phyloP scores from a whole-genome alignment of 2,888 invertebrate species.

The Folsomia candida region DNA sequence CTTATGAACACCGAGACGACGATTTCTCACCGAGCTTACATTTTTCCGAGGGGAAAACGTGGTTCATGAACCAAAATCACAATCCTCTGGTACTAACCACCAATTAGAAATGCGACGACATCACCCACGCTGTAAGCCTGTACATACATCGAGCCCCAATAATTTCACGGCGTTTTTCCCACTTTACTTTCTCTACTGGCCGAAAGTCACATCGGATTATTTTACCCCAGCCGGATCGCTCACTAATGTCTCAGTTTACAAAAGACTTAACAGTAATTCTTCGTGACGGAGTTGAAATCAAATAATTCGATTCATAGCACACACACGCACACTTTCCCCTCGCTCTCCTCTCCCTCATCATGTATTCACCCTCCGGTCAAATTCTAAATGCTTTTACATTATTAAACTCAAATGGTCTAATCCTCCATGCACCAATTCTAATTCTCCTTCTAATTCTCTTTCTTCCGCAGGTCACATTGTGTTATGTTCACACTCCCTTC shows the following conservation, averaged over 20 bases:
- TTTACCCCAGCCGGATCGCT: constrained; percentile 20
- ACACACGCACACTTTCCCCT: no score
- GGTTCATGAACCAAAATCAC: background rate
- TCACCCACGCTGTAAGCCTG: background rate
- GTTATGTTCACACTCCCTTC: constrained; percentile 49
- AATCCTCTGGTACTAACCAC: background rate
- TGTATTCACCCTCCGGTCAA: background rate
- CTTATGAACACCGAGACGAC: background rate
- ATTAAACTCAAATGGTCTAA: background rate
- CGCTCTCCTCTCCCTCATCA: constrained; percentile 9
- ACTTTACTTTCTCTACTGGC: constrained; percentile 39
- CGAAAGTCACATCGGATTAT: constrained; percentile 35
- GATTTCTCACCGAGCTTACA: background rate
- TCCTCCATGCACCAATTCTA: no score
- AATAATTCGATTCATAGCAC: constrained; percentile 8
- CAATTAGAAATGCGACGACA: background rate
- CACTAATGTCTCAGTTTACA: background rate
- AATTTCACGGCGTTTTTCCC: constrained; percentile 4
- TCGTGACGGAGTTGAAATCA: background rate
- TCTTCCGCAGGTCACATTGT: constrained; percentile 49
- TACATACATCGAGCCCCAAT: background rate
- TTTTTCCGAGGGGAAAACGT: background rate
- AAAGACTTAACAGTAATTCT: constrained; percentile 4
- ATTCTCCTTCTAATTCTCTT: background rate
- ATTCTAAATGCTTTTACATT: background rate